Percentiles rank a stretch among this genome's conserved stretches.
These are phyloP conservation scores for Jaculus jaculus DNA, from an alignment of 2,113 vertebrate genomes.

Conservation along the genomic window DNA sequence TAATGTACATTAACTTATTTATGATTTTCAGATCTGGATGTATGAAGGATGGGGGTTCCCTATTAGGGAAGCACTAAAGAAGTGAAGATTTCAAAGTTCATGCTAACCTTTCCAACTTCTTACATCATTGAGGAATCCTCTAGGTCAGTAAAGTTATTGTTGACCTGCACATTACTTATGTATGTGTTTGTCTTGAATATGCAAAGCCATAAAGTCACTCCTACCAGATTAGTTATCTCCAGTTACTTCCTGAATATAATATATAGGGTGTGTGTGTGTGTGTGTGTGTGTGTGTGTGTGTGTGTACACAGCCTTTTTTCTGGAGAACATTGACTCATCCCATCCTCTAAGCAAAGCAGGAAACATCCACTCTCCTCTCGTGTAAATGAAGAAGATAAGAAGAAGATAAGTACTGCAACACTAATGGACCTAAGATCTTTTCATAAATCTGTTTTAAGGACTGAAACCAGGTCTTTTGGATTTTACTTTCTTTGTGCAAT, in stretches of 20 bases:
- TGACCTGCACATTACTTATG: constrained; percentile 3
- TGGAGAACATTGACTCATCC: not conserved
- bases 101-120: constrained; percentile 51
- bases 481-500: constrained; percentile 25
- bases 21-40: not conserved
- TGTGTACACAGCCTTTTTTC: not conserved
- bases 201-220: constrained; percentile 23
- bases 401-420: not conserved
- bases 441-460: constrained; percentile 35
- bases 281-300: not conserved
- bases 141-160: constrained; percentile 47
- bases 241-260: constrained; percentile 45
- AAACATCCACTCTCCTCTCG: not conserved
- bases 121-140: not conserved
- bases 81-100: constrained; percentile 49
- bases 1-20: not conserved
- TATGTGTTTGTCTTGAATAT: constrained; percentile 34
- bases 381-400: constrained; percentile 11
- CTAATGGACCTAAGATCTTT: not conserved
- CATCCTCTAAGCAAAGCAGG: not conserved
- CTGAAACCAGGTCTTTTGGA: not conserved
- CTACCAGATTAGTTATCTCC: constrained; percentile 4
- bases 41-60: not conserved
- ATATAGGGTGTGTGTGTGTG: not conserved
- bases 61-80: not conserved